phyloP scores from a whole-genome alignment of 2,113 vertebrate genomes.

The Pteruthius melanotis region DNA sequence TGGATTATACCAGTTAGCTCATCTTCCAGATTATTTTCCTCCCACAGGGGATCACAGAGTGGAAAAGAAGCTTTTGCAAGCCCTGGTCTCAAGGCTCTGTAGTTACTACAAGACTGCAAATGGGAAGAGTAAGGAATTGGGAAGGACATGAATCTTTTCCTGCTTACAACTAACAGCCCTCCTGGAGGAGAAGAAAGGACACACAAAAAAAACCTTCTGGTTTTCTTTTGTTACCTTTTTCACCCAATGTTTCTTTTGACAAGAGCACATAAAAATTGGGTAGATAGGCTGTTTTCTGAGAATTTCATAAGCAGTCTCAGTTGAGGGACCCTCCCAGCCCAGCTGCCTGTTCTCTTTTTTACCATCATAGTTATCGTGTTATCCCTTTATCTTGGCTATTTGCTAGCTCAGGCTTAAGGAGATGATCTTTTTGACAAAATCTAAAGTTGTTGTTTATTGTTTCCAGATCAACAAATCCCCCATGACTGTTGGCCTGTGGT shows the following conservation, averaged over 20 bases:
- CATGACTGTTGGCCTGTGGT: background rate
- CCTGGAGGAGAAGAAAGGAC: background rate
- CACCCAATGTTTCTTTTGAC: background rate
- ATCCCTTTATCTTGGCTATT: background rate
- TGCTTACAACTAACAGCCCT: background rate
- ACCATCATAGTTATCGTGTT: rapidly evolving
- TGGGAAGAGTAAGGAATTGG: background rate
- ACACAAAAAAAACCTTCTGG: background rate
- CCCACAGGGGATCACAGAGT: background rate
- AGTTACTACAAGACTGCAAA: background rate
- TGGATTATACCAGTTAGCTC: background rate
- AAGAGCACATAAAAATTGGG: background rate
- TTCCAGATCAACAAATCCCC: background rate
- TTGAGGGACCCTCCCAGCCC: background rate
- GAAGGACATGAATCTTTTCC: background rate
- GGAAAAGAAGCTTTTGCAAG: background rate
- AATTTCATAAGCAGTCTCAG: background rate
- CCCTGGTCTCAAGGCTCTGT: background rate
- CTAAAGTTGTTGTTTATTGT: background rate
- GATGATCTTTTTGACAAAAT: background rate
- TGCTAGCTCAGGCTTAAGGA: background rate
- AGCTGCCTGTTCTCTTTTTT: background rate
- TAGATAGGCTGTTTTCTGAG: background rate
- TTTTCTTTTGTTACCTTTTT: background rate
- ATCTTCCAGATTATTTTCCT: background rate